Conservation (phyloP, 2,888 invertebrate species). For the Drosophila prostipennis region DNA sequence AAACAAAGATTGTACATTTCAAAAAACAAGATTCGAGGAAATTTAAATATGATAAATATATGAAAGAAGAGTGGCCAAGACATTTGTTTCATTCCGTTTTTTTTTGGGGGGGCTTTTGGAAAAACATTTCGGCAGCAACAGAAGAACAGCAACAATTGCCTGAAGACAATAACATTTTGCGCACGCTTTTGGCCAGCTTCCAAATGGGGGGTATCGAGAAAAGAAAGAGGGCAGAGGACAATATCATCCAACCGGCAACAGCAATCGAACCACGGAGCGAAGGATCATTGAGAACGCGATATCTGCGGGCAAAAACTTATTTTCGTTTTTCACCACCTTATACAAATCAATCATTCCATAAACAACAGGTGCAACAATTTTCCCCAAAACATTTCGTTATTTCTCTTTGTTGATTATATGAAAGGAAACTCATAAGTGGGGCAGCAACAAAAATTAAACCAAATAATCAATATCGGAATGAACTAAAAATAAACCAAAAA, state of each 20-base stretch:
- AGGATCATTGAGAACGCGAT: conserved; percentile 39
- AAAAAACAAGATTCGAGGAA: conserved; percentile 25
- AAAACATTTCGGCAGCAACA: conserved; percentile 56
- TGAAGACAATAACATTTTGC: conserved; percentile 71
- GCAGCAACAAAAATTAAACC: conserved; percentile 18
- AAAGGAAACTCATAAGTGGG: conserved; percentile 32
- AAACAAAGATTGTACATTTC: conserved; percentile 25
- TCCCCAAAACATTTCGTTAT: conserved; percentile 12
- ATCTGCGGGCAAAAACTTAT: conserved; percentile 22
- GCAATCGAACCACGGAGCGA: background rate
- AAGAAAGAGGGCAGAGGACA: conserved; percentile 5
- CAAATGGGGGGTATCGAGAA: conserved; percentile 41
- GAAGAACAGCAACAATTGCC: conserved; percentile 29
- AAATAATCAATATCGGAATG: conserved; percentile 33
- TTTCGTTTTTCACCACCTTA: conserved; percentile 21
- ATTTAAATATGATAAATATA: conserved; percentile 49
- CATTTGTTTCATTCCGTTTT: conserved; percentile 26
- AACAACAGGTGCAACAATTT: conserved; percentile 47
- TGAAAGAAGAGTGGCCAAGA: conserved; percentile 40
- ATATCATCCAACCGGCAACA: conserved; percentile 28
- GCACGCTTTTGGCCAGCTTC: conserved; percentile 71
- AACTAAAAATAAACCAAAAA: conserved; percentile 21
- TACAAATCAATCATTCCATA: conserved; percentile 39
- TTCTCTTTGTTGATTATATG: conserved; percentile 15
- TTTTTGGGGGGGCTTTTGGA: conserved; percentile 57